Percentiles rank a stretch among this genome's conserved stretches.
Evolutionary conservation across 2,888 invertebrate genomes (phyloP).

Genomic region (Brachyptera putata): DNA sequence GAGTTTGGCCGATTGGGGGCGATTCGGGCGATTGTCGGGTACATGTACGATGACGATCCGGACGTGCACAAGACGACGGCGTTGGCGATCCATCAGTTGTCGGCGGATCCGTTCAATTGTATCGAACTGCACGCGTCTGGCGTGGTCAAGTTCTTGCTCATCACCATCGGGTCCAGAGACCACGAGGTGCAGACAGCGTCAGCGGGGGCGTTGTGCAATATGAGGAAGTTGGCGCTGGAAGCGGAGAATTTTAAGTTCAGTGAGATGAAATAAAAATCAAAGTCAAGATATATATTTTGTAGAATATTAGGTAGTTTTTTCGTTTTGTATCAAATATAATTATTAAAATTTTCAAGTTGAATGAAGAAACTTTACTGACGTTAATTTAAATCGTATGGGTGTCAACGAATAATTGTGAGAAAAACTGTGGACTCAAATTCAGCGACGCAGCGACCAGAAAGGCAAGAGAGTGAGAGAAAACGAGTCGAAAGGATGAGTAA

Average conservation of each 20-base stretch:
- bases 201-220: constrained; percentile 88
- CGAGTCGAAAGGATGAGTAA: too few relatives aligned
- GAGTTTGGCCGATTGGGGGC: constrained; percentile 44
- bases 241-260: constrained; percentile 56
- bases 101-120: constrained; percentile 49
- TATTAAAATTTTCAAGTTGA: too few relatives aligned
- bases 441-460: too few relatives aligned
- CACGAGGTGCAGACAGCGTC: constrained; percentile 86
- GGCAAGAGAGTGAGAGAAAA: too few relatives aligned
- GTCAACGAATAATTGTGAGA: too few relatives aligned
- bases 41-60: constrained; percentile 37
- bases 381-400: too few relatives aligned
- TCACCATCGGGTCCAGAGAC: constrained; percentile 82
- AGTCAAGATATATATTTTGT: too few relatives aligned
- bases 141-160: constrained; percentile 70
- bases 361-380: too few relatives aligned
- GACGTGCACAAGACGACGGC: constrained; percentile 47
- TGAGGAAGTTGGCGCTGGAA: constrained; percentile 76
- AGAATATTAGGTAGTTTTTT: too few relatives aligned
- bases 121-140: constrained; percentile 50
- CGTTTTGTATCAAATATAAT: too few relatives aligned
- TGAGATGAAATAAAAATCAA: too few relatives aligned
- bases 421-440: too few relatives aligned
- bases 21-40: constrained; percentile 1
- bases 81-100: constrained; percentile 47